A percentile compares a stretch with the other conserved stretches of the same genome.
These are phyloP conservation scores for Petromus typicus DNA, from an alignment of 2,113 vertebrate species.

Conservation along the genomic window DNA sequence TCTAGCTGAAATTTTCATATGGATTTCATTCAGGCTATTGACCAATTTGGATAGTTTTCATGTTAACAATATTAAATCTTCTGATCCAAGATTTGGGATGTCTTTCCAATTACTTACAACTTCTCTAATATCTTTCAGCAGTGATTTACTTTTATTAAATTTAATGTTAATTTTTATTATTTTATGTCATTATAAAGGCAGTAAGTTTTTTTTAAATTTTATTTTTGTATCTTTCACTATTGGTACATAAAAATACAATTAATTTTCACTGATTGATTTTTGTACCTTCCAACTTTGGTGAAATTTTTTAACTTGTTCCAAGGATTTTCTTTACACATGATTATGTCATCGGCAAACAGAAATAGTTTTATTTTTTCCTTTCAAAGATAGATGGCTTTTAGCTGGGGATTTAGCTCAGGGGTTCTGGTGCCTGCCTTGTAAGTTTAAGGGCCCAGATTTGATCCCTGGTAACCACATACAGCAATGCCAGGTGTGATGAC, in stretches of 20 bases:
- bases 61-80: conserved; percentile 4
- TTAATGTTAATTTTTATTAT: conserved; percentile 22
- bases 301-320: conserved; percentile 17
- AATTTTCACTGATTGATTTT: neutral
- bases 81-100: neutral
- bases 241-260: neutral
- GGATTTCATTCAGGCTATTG: neutral
- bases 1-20: neutral
- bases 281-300: neutral
- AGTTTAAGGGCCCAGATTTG: too few species aligned
- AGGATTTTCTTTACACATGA: conserved; percentile 1
- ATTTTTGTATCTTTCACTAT: neutral
- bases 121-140: neutral
- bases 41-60: neutral
- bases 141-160: conserved; percentile 45
- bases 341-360: neutral
- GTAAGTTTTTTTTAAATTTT: conserved; percentile 10
- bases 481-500: too few species aligned
- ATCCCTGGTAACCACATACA: too few species aligned
- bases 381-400: neutral
- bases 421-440: too few species aligned
- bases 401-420: too few species aligned
- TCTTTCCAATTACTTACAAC: conserved; percentile 49
- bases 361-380: conserved; percentile 25
- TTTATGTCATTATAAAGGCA: neutral